phyloP scores from a whole-genome alignment of 2,888 invertebrate genomes.

The Erebia ligea region DNA sequence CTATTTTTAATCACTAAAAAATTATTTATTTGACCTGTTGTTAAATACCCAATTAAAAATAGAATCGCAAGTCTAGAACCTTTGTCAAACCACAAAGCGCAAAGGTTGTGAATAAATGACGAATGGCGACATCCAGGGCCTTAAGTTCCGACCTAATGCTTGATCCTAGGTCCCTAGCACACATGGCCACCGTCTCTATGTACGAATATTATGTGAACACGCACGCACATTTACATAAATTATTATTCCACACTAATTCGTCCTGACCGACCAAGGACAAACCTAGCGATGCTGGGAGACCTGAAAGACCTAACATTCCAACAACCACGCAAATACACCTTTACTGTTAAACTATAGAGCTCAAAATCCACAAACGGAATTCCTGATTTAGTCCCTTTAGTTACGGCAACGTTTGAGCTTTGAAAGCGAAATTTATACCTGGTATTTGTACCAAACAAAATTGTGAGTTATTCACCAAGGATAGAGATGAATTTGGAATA shows the following conservation, averaged over 20 bases:
- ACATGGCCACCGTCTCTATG: conserved; percentile 36
- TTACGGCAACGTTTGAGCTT: conserved; percentile 53
- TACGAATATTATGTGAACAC: conserved; percentile 42
- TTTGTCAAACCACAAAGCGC: conserved; percentile 22
- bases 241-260: conserved; percentile 82
- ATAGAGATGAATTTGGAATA: conserved; percentile 51
- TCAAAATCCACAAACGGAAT: conserved; percentile 37
- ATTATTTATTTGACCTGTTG: too few species aligned
- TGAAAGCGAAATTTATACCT: conserved; percentile 82
- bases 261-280: conserved; percentile 78
- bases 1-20: too few species aligned
- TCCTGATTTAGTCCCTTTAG: conserved; percentile 53
- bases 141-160: conserved; percentile 25
- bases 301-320: conserved; percentile 60
- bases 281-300: conserved; percentile 59
- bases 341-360: conserved; percentile 34
- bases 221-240: conserved; percentile 76
- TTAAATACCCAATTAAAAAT: neutral
- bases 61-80: conserved; percentile 22
- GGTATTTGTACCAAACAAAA: conserved; percentile 41
- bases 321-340: conserved; percentile 42
- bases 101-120: conserved; percentile 38
- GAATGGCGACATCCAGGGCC: conserved; percentile 21
- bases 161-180: conserved; percentile 37
- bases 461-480: conserved; percentile 32